These are phyloP conservation scores for Dasypus novemcinctus DNA, from an alignment of 2,113 vertebrate genomes.

Conservation along the genomic window DNA sequence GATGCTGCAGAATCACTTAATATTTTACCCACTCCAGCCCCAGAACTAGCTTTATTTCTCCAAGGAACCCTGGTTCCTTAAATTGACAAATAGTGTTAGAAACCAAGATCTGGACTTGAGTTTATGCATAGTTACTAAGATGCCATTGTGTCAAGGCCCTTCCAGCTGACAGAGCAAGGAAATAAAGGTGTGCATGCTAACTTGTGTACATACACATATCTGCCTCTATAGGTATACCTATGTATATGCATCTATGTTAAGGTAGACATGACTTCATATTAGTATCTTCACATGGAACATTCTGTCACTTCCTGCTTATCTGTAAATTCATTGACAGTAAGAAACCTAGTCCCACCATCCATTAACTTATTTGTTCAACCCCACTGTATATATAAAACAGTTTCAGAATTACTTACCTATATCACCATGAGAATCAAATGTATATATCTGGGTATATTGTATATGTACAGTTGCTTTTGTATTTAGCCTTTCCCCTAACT, in stretches of 20 bases:
- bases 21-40: background rate
- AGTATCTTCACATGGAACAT: background rate
- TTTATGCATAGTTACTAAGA: too few species aligned
- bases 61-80: background rate
- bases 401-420: background rate
- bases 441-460: rapidly evolving
- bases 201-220: rapidly evolving
- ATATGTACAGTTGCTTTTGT: background rate
- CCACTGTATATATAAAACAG: rapidly evolving
- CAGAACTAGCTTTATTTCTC: background rate
- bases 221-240: background rate
- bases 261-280: background rate
- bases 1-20: background rate
- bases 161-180: background rate
- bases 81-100: background rate
- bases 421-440: background rate
- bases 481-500: background rate
- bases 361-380: background rate
- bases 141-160: background rate
- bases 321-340: background rate
- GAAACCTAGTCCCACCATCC: background rate
- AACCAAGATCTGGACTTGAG: background rate
- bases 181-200: rapidly evolving
- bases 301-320: background rate
- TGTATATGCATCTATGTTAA: background rate